A percentile compares a stretch with the other conserved stretches of the same genome.
Evolutionary conservation across 2,797 vertebrate genomes (phyloP).

Genomic region (Lepus townsendii): DNA sequence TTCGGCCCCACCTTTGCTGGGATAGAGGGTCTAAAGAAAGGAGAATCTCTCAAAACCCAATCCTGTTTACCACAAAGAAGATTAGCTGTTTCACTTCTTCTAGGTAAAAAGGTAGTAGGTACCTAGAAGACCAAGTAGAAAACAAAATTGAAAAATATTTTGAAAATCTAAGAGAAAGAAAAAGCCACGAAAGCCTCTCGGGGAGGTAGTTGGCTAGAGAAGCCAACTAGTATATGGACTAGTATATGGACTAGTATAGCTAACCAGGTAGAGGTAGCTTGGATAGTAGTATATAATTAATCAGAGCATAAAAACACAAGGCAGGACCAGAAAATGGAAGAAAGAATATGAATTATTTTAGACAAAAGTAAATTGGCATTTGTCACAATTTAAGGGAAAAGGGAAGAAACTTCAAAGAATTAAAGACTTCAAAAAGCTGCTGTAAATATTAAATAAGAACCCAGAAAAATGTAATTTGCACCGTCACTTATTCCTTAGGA

Average conservation of each 20-base stretch:
- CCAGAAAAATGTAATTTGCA: neutral
- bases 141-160: neutral
- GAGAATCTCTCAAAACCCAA: neutral
- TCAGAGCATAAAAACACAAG: conserved; percentile 28
- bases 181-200: neutral
- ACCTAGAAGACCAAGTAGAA: neutral
- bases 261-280: neutral
- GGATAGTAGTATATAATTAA: neutral
- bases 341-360: conserved; percentile 49
- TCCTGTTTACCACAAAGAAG: neutral
- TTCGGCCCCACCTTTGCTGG: conserved; percentile 17
- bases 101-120: neutral
- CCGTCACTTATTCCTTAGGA: neutral
- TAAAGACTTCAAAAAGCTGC: conserved; percentile 11
- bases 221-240: neutral
- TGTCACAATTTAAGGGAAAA: conserved; percentile 23
- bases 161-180: neutral
- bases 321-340: conserved; percentile 53
- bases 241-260: neutral
- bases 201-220: conserved; percentile 29
- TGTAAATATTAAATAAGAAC: conserved; percentile 59
- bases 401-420: conserved; percentile 18
- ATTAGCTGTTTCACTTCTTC: neutral
- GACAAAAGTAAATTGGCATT: conserved; percentile 20
- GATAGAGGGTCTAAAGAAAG: neutral